Conservation (phyloP, 2,797 vertebrate species). For the Telmatherina bonti region DNA sequence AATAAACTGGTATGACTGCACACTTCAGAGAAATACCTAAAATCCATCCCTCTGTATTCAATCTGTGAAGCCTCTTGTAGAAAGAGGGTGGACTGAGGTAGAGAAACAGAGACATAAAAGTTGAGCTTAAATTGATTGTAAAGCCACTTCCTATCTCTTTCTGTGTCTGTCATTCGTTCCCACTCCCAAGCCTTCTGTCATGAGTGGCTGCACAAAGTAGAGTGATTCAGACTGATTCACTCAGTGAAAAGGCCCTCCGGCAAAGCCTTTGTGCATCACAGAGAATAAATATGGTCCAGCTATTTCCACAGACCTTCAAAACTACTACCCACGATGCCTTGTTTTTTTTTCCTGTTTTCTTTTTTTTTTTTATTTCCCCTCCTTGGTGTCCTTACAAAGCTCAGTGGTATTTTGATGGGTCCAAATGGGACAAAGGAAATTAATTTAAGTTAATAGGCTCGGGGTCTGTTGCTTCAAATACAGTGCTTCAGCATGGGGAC, state of each 20-base stretch:
- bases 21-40: neutral
- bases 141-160: slow-evolving; percentile 60
- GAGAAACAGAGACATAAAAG: slow-evolving; percentile 58
- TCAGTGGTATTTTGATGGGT: slow-evolving; percentile 38
- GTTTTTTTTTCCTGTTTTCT: slow-evolving; percentile 8
- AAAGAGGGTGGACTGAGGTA: slow-evolving; percentile 18
- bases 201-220: slow-evolving; percentile 72
- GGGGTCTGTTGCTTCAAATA: slow-evolving; percentile 16
- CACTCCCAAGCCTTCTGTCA: slow-evolving; percentile 59
- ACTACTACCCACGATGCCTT: slow-evolving; percentile 19
- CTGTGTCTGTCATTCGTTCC: slow-evolving; percentile 53
- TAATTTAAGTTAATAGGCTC: slow-evolving; percentile 35
- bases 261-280: slow-evolving; percentile 56
- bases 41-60: slow-evolving; percentile 12
- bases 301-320: slow-evolving; percentile 56
- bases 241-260: slow-evolving; percentile 72
- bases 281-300: slow-evolving; percentile 62
- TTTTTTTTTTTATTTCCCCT: slow-evolving; percentile 17
- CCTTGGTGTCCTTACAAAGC: slow-evolving; percentile 30
- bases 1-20: slow-evolving; percentile 1
- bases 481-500: slow-evolving; percentile 5
- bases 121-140: slow-evolving; percentile 59
- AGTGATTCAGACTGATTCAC: slow-evolving; percentile 78
- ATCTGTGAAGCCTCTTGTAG: neutral
- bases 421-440: slow-evolving; percentile 50